Evolutionary conservation across 2,797 vertebrate genomes (phyloP).

Genomic region (Chelidonichthys spinosus): DNA sequence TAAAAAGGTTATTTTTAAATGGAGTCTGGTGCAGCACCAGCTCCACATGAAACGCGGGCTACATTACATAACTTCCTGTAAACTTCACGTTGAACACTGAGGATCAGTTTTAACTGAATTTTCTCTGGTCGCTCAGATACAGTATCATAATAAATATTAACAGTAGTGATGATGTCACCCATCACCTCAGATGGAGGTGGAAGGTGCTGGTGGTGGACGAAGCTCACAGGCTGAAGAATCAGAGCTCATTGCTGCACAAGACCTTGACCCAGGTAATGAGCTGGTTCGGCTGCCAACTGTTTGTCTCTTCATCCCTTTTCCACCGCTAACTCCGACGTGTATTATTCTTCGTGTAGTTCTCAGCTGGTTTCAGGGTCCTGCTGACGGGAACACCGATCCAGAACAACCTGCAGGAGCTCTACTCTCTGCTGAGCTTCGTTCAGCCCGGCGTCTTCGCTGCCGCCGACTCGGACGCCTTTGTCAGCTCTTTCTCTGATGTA

Average conservation of each 20-base stretch:
- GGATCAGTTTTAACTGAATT: too few relatives aligned
- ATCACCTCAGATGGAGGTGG: constrained; percentile 82
- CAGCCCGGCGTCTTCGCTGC: constrained; percentile 87
- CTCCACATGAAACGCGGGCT: too few relatives aligned
- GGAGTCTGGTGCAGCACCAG: too few relatives aligned
- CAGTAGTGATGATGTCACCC: neutral
- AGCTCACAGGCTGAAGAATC: constrained; percentile 95
- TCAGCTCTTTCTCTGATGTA: constrained; percentile 81
- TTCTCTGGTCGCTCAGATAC: too few relatives aligned
- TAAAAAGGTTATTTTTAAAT: too few relatives aligned
- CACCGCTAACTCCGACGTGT: neutral
- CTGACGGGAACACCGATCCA: constrained; percentile 95
- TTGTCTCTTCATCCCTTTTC: neutral
- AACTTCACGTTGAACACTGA: too few relatives aligned
- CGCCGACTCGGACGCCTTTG: constrained; percentile 83
- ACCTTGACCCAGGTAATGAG: constrained; percentile 87
- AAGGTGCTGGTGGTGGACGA: constrained; percentile 91
- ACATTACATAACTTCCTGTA: too few relatives aligned
- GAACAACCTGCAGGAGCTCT: constrained; percentile 93
- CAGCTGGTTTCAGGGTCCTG: constrained; percentile 87
- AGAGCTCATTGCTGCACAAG: constrained; percentile 88
- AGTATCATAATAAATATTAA: neutral
- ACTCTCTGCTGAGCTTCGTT: constrained; percentile 91
- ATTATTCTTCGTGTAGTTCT: constrained; percentile 81
- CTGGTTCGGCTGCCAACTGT: neutral